Conservation (phyloP, 1,140 invertebrate species). For the Apolygus lucorum region DNA sequence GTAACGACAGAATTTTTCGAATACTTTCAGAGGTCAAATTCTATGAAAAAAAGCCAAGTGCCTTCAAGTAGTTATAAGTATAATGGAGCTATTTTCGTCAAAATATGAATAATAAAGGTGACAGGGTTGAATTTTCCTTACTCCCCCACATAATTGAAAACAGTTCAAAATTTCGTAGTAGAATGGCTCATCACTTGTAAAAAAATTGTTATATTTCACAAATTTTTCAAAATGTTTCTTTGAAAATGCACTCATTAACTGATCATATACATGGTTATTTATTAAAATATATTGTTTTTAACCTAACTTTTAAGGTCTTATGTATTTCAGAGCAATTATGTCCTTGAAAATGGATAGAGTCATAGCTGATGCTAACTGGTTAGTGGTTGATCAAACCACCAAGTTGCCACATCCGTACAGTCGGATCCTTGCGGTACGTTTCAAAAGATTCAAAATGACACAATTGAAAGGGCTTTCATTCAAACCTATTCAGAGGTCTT, state of each 20-base stretch:
- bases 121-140: no score
- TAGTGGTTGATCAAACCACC: slow-evolving; percentile 10
- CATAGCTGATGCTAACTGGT: slow-evolving; percentile 21
- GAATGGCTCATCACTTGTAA: no score
- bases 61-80: no score
- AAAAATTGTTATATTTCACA: no score
- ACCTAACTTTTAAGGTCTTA: no score
- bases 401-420: slow-evolving; percentile 13
- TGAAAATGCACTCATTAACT: neutral
- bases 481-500: neutral
- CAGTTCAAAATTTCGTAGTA: no score
- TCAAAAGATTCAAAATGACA: neutral
- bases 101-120: no score
- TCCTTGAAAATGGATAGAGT: slow-evolving; percentile 19
- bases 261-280: neutral
- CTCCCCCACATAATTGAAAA: no score
- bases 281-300: neutral
- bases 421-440: neutral
- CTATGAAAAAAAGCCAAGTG: no score
- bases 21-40: no score
- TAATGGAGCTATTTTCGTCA: no score
- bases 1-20: no score
- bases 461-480: neutral
- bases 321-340: slow-evolving; percentile 7
- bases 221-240: neutral